phyloP scores from a whole-genome alignment of 2,797 vertebrate species.

The Eulemur albifrons region DNA sequence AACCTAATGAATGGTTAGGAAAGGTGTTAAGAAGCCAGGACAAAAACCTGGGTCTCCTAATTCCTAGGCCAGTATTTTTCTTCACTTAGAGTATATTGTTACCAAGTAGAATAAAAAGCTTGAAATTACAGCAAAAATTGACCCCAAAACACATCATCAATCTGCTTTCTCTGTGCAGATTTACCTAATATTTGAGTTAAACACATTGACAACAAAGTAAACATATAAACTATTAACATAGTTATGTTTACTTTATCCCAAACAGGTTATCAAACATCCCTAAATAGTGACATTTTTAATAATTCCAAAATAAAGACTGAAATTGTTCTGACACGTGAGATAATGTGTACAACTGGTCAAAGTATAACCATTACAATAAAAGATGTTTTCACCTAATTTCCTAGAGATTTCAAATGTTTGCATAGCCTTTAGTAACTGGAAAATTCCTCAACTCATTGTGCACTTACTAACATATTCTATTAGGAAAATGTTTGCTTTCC shows the following conservation, averaged over 20 bases:
- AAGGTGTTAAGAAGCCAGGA: background rate
- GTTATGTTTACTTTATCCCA: background rate
- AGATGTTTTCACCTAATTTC: slow-evolving; percentile 41
- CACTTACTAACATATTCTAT: slow-evolving; percentile 5
- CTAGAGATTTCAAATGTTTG: slow-evolving; percentile 15
- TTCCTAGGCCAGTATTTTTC: background rate
- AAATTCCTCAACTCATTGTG: slow-evolving; percentile 39
- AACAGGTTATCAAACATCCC: background rate
- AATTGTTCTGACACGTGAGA: background rate
- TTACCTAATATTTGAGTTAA: slow-evolving; percentile 30
- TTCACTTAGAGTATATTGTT: background rate
- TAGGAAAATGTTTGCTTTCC: slow-evolving; percentile 41
- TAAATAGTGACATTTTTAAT: background rate
- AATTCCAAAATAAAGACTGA: background rate
- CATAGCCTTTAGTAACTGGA: slow-evolving; percentile 28
- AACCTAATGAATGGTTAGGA: background rate
- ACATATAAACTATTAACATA: background rate
- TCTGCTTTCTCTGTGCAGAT: background rate
- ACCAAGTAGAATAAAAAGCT: background rate
- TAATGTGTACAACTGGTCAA: background rate
- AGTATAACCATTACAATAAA: background rate
- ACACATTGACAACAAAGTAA: background rate
- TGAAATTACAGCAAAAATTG: slow-evolving; percentile 19
- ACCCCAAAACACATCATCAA: background rate
- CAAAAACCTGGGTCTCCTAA: background rate